A percentile compares a stretch with the other conserved stretches of the same genome.
Conservation (phyloP, 1,140 invertebrate genomes). For the Polyergus mexicanus region DNA sequence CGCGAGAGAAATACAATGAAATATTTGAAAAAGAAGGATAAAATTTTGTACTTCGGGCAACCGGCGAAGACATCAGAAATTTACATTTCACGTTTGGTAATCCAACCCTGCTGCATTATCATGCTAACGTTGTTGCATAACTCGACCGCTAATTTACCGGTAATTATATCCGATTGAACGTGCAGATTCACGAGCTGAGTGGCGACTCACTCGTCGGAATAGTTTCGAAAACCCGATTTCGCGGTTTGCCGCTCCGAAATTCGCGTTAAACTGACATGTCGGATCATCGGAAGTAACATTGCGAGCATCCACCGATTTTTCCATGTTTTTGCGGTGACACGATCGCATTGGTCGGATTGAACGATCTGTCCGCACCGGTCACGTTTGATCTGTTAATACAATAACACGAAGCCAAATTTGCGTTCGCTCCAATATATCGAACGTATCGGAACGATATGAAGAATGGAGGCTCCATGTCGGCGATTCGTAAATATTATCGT, state of each 20-base stretch:
- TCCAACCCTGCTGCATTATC: neutral
- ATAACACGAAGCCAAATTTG: constrained; percentile 34
- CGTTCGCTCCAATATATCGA: constrained; percentile 19
- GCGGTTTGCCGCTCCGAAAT: constrained; percentile 53
- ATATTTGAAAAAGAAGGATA: too few relatives aligned
- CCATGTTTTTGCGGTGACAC: constrained; percentile 43
- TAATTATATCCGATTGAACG: constrained; percentile 47
- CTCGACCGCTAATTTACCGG: constrained; percentile 32
- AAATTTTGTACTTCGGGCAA: neutral
- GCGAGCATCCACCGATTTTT: constrained; percentile 36
- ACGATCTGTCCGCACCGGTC: constrained; percentile 25
- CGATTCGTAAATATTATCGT: neutral
- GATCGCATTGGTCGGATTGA: constrained; percentile 38
- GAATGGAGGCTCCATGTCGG: neutral
- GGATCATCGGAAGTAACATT: constrained; percentile 59
- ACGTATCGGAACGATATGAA: neutral
- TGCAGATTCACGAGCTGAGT: constrained; percentile 13
- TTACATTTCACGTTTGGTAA: neutral
- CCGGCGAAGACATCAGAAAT: neutral
- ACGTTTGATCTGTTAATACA: constrained; percentile 59
- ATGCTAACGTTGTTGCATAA: constrained; percentile 31
- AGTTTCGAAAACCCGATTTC: constrained; percentile 59
- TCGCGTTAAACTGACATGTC: constrained; percentile 53
- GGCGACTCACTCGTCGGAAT: neutral
- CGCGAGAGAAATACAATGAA: neutral